Conservation (phyloP, 1,140 invertebrate species). For the Ceratosolen solmsi region DNA sequence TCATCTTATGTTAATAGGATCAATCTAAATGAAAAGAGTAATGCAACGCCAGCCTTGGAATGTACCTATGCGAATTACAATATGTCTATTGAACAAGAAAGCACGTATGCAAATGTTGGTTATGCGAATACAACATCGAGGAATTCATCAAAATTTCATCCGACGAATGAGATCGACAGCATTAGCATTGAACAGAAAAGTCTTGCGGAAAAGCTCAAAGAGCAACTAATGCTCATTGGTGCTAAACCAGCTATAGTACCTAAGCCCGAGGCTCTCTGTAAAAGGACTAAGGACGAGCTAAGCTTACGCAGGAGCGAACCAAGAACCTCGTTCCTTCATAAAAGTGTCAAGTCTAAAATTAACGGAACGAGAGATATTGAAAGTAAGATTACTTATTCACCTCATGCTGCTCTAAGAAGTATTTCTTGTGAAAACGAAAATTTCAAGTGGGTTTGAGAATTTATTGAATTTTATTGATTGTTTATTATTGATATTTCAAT, state of each 20-base stretch:
- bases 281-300: neutral
- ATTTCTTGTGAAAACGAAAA: no score
- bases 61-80: constrained; percentile 65
- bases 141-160: constrained; percentile 54
- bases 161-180: neutral
- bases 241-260: constrained; percentile 52
- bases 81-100: constrained; percentile 52
- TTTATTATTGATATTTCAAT: no score
- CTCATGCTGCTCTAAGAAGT: no score
- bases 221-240: constrained; percentile 56
- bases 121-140: constrained; percentile 28
- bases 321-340: constrained; percentile 63
- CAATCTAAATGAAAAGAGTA: neutral
- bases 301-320: constrained; percentile 37
- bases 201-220: constrained; percentile 59
- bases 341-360: constrained; percentile 19
- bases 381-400: constrained; percentile 47
- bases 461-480: no score
- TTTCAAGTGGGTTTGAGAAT: no score
- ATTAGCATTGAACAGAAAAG: constrained; percentile 50
- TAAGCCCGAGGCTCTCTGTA: constrained; percentile 53
- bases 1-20: no score
- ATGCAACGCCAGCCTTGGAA: neutral
- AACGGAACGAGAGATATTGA: constrained; percentile 39
- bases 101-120: constrained; percentile 61